Base-by-base conservation (phyloP, 64 coral and sea anemone genomes). In the Porites lutea region DNA sequence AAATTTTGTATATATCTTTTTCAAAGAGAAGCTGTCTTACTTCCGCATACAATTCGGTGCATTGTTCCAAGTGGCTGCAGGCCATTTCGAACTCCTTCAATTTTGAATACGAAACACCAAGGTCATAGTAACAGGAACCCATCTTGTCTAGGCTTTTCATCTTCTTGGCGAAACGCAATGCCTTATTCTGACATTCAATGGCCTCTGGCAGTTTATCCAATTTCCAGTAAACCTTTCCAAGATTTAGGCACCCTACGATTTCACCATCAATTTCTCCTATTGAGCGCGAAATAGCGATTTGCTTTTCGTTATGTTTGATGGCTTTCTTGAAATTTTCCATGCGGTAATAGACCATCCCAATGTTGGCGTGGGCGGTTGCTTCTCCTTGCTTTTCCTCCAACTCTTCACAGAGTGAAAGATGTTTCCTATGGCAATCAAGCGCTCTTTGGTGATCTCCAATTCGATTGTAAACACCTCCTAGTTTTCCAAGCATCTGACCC, bases 361-460 rank as follows among this genome's bases (percentile, higher is more conserved):
- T 81, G 45, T 81, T 81, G 78, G 22, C 78, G 27, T 81, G 55
- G 58, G 78, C 55, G 22, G 78, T 63, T 81, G 55, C 78, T 81
- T 81, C 78, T 81, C 78, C 78, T 37, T 81, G 55, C 45, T 81
- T 81, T 81, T 81, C 78, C 13, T 62, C 78, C 78, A 81, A 62
- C 12, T 59, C 54, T 81, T 81, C 78, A 81, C 78, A 81, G 45
- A 81, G 78, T 13, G 78, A 81, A 11, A 81, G 78, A 81, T 81
- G 78, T 10, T 13, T 53, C 78, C 45, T 45, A 81, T 81, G 78
- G 14, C 78, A 81, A 16, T 81, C 55, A 62, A 81, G 78, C 78
- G 59, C 78, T 62, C 62, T 81, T 62, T 81, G 55, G 27, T 81
- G 54, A 62, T 81, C 45, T 62, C 78, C 78, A 46, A 81, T 61